These are phyloP conservation scores for Ondatra zibethicus DNA, from an alignment of 2,113 vertebrate genomes.

Conservation along the genomic window DNA sequence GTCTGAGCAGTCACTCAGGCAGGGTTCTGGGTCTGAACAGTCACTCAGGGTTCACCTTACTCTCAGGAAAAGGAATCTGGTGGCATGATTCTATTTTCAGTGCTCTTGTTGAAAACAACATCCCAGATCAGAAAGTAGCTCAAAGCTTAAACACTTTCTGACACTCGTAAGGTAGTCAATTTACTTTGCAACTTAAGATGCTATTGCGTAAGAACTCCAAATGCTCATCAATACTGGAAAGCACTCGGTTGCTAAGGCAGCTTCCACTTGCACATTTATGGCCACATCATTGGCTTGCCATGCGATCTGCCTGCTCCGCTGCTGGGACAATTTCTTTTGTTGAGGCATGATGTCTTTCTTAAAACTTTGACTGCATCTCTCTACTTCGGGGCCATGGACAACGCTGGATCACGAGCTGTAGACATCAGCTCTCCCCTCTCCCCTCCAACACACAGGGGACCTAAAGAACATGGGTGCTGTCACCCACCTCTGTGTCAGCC, in stretches of 20 bases:
- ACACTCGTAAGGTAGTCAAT: background rate
- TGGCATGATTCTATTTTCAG: background rate
- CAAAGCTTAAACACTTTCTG: background rate
- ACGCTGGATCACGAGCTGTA: background rate
- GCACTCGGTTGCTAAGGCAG: background rate
- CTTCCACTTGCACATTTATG: background rate
- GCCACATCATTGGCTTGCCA: background rate
- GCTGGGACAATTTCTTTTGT: background rate
- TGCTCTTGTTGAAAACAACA: background rate
- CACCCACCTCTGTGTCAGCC: slow-evolving; percentile 78
- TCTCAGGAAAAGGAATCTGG: background rate
- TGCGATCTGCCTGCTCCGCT: background rate
- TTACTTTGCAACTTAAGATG: background rate
- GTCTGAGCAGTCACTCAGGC: background rate
- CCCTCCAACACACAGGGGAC: accelerated
- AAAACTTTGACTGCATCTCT: background rate
- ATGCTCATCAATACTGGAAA: background rate
- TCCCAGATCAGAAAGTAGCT: background rate
- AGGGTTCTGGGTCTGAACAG: background rate
- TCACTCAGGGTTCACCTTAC: background rate
- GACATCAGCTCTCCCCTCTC: background rate
- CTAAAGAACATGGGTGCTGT: accelerated
- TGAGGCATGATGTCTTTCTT: background rate
- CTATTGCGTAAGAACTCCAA: background rate
- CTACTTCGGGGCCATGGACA: no score